Evolutionary conservation across 2,113 vertebrate genomes (phyloP).

Genomic region (Daubentonia madagascariensis): DNA sequence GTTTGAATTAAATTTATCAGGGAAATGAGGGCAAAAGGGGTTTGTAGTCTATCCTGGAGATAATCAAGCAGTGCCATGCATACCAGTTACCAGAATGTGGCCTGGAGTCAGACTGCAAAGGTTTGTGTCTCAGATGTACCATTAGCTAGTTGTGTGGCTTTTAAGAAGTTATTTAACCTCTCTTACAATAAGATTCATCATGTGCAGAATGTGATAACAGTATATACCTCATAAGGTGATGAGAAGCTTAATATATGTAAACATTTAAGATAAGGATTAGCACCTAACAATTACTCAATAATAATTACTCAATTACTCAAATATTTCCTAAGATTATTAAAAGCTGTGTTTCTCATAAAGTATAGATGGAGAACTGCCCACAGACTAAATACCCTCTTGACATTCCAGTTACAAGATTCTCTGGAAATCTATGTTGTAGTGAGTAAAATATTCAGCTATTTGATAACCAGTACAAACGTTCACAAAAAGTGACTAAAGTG

Average conservation of each 20-base stretch:
- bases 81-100: not conserved
- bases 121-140: not conserved
- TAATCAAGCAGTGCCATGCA: not conserved
- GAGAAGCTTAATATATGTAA: not conserved
- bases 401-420: not conserved
- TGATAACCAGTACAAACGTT: not conserved
- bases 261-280: not conserved
- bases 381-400: not conserved
- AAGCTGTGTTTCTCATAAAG: not conserved
- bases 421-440: not conserved
- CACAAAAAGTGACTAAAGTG: not conserved
- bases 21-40: not conserved
- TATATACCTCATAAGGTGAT: not conserved
- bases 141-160: not conserved
- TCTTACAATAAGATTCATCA: not conserved
- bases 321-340: not conserved
- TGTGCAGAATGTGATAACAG: not conserved
- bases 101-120: not conserved
- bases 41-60: not conserved
- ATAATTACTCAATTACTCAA: not conserved
- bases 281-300: not conserved
- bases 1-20: not conserved
- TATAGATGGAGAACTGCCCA: not conserved
- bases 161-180: not conserved
- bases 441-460: not conserved